Conservation (phyloP, 1,140 invertebrate genomes). For the Anthonomus grandis region DNA sequence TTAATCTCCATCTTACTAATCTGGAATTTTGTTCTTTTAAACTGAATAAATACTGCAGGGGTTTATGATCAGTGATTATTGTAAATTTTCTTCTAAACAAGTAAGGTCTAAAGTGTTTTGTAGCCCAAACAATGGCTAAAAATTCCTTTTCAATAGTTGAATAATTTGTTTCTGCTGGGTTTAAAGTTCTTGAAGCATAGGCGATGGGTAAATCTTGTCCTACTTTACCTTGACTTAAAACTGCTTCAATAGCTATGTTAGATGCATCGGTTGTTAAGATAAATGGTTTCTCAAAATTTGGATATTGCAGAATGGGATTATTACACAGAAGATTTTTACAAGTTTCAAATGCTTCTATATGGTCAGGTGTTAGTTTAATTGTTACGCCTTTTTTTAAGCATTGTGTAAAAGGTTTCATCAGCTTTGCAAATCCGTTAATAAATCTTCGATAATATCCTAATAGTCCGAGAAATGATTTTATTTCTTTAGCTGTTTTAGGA, state of each 20-base stretch:
- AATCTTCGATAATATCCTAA: constrained; percentile 34
- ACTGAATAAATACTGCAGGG: too few species aligned
- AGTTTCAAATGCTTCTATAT: constrained; percentile 5
- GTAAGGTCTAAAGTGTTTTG: too few species aligned
- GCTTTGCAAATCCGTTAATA: constrained; percentile 34
- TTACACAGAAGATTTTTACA: constrained; percentile 22
- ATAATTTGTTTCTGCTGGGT: too few species aligned
- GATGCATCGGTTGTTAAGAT: constrained; percentile 41
- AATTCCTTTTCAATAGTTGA: too few species aligned
- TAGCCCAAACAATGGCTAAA: too few species aligned
- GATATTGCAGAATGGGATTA: constrained; percentile 33
- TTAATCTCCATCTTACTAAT: too few species aligned
- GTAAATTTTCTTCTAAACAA: too few species aligned
- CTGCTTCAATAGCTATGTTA: neutral
- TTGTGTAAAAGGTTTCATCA: constrained; percentile 29
- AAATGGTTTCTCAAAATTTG: constrained; percentile 43
- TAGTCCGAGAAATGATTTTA: constrained; percentile 24
- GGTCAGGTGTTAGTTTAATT: constrained; percentile 4
- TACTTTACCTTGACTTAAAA: neutral
- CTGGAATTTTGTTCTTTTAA: too few species aligned
- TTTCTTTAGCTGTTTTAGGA: constrained; percentile 36
- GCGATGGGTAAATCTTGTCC: neutral
- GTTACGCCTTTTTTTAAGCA: constrained; percentile 15
- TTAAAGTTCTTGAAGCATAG: constrained; percentile 9
- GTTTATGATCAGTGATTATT: too few species aligned